Evolutionary conservation across 2,888 invertebrate species (phyloP), one percentile per base, ranked within the genome.

Genomic region (Agrochola lychnidis): DNA sequence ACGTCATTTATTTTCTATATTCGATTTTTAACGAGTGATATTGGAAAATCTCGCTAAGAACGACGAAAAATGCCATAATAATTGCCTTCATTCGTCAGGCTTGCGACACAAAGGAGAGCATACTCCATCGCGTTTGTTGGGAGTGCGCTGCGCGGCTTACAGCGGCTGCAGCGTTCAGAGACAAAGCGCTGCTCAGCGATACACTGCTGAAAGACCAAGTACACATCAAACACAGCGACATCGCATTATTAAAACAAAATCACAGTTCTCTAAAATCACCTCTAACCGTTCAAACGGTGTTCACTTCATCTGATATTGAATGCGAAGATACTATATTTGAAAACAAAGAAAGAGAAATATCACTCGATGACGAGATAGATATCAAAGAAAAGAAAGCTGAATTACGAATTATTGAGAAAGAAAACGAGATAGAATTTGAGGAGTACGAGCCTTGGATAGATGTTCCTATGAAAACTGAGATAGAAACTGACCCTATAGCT

Each of bases 131-230:
- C 0, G 3, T 79, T 4, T 79, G 79, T 51, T 79, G 82, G 82
- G 79, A 79, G 4, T 79, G 79, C 30, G 48, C 82, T 1, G 66
- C 82, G 22, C 61, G 79, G 1, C 79, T 79, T 0, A 30, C 16
- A 67, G 66, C 82, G 6, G 82, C 82, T 36, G 53, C 76, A 22
- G 7, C 56, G 1, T 79, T 79, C 5, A 82, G 40, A 36, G 30
- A 82, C 2, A 79, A 76, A 62, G 79, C 79, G n/a, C 48, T 82
- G 0, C 16, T 76, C n/a, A 82, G 61, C 30, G 67, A 79, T 36
- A 2, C 62, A 19, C 9, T 79, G 40, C 67, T 79, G 7, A 78
- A 78, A 45, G 36, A 79, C 16, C 4, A 45, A 1, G 45, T n/a
- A 4, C 19, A 62, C 12, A 16, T 79, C 4, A 79, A 45, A 16